Percentiles rank a stretch among this genome's conserved stretches.
Conservation (phyloP, 2,797 vertebrate species). For the Sebastes steindachneri region DNA sequence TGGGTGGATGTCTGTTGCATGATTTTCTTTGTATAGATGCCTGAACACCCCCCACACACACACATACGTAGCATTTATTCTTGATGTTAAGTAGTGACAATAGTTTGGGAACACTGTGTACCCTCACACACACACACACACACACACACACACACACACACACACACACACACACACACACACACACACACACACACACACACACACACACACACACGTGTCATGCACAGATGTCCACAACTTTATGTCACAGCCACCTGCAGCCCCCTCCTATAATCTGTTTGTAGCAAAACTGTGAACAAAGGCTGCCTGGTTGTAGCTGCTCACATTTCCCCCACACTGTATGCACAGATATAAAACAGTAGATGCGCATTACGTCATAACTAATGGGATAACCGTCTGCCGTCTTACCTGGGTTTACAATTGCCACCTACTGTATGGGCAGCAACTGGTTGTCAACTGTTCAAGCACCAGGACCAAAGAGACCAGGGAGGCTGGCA, state of each 20-base stretch:
- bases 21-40: not conserved
- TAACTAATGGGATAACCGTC: no score
- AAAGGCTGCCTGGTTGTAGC: not conserved
- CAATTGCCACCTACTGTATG: no score
- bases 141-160: not conserved
- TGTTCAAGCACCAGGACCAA: no score
- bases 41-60: not conserved
- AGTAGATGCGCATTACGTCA: no score
- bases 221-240: constrained; percentile 69
- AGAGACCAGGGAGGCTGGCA: no score
- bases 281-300: not conserved
- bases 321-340: not conserved
- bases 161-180: not conserved
- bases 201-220: constrained; percentile 16
- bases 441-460: no score
- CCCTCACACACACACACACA: not conserved
- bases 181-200: not conserved
- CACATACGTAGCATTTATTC: not conserved
- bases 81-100: not conserved
- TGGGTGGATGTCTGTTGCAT: not conserved
- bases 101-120: not conserved
- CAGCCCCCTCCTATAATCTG: constrained; percentile 24
- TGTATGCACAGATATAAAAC: not conserved
- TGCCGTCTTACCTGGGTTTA: no score
- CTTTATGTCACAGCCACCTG: constrained; percentile 77